Evolutionary conservation across 2,113 vertebrate species (phyloP).

Genomic region (Podarcis muralis): DNA sequence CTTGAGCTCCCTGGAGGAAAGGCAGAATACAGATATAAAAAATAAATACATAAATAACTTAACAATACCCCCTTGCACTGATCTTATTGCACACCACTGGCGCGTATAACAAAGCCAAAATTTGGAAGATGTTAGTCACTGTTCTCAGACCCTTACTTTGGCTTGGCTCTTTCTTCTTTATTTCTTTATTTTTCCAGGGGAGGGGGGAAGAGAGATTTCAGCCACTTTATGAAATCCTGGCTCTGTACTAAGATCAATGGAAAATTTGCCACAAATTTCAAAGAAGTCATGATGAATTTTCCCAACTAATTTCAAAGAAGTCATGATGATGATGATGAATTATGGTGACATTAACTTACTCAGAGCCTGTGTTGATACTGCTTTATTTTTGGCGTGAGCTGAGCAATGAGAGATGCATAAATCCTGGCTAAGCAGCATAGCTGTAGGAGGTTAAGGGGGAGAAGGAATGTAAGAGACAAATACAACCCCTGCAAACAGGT

Average conservation of each 20-base stretch:
- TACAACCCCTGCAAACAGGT: not conserved
- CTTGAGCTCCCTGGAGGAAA: too few species aligned
- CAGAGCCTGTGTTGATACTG: not conserved
- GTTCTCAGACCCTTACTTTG: not conserved
- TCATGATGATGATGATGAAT: fast-evolving
- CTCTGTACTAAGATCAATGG: not conserved
- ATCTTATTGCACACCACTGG: not conserved
- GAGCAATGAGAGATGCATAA: conserved; percentile 1
- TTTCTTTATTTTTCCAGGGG: too few species aligned
- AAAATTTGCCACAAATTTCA: not conserved
- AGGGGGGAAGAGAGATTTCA: not conserved
- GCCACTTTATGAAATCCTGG: not conserved
- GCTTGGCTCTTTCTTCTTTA: not conserved
- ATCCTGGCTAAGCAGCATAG: not conserved
- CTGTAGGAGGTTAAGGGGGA: not conserved
- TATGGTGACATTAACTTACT: conserved; percentile 10
- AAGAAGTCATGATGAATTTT: not conserved
- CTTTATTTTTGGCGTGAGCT: not conserved
- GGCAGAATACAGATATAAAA: not conserved
- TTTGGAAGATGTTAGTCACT: not conserved
- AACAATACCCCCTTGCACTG: not conserved
- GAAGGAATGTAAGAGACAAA: not conserved
- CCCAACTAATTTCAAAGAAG: conserved; percentile 2
- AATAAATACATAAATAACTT: too few species aligned
- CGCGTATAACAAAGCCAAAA: not conserved